Percentiles rank a stretch among this genome's conserved stretches.
Evolutionary conservation across 2,113 vertebrate species (phyloP).

Genomic region (Harpagus bidentatus): DNA sequence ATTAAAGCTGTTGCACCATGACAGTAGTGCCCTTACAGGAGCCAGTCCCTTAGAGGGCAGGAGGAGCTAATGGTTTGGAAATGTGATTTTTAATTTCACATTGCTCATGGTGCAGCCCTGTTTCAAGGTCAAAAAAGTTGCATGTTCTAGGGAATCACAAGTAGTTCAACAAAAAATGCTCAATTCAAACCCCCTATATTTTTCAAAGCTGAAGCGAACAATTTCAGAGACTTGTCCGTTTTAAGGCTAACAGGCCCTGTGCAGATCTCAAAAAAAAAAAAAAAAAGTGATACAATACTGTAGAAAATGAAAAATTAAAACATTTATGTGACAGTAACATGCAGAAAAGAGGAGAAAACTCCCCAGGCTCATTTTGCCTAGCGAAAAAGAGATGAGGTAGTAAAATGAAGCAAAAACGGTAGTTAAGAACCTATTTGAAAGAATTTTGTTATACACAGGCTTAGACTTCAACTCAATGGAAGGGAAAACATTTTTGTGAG

Average conservation of each 20-base stretch:
- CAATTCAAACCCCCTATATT: neutral
- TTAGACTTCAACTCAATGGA: neutral
- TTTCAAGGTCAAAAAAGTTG: neutral
- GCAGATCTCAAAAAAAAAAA: neutral
- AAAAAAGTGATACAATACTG: neutral
- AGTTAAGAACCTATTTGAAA: neutral
- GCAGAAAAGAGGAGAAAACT: neutral
- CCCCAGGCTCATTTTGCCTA: neutral
- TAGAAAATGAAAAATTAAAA: neutral
- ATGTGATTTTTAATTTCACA: neutral
- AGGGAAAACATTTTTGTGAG: neutral
- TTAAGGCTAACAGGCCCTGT: neutral
- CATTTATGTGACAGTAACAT: neutral
- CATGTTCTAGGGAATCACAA: neutral
- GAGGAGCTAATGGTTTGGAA: neutral
- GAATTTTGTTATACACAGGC: neutral
- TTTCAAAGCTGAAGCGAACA: neutral
- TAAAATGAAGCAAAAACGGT: neutral
- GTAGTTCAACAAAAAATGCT: neutral
- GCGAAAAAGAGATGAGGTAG: neutral
- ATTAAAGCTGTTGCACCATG: neutral
- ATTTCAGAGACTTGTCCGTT: neutral
- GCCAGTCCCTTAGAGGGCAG: neutral
- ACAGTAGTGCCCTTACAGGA: accelerated
- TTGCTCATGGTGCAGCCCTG: accelerated